Evolutionary conservation across 2,113 vertebrate genomes (phyloP), one percentile per base, ranked within the genome.

Genomic region (Guaruba guarouba): DNA sequence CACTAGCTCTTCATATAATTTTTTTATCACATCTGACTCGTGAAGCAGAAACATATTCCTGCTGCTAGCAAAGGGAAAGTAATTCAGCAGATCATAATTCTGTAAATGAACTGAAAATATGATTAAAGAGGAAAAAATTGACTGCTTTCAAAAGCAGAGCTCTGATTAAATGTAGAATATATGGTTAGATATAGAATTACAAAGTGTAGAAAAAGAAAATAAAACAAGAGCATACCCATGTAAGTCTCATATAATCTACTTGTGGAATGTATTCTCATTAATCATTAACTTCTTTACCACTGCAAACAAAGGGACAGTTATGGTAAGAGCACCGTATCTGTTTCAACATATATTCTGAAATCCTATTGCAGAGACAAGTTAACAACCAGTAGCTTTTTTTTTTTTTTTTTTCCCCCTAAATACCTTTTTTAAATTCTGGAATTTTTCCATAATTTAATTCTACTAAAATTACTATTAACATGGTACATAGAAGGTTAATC

Each of bases 1-100:
- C 71, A 92, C 27, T 81, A 70, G 46, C 76, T 79, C 57, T 84
- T 92, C 67, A 73, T 63, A 78, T 77, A 63, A 31, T 44, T 43
- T 71, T 85, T 96, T 70, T 83, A 75, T 75, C 41, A 29, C 43
- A 70, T 73, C 61, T 92, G 71, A 84, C 49, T 95, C 88, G 71
- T 70, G 62, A 88, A 83, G 67, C 33, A 81, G 43, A 93, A 95
- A 69, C 70, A 91, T 9, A 73, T 92, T 90, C 27, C 55, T 79
- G 29, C 61, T 93, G 43, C 80, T 78, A 86, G 62, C 54, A 87
- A n/a, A 55, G n/a, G 61, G 89, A 88, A 87, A 92, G 63, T 33
- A 95, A 91, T 91, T 94, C 92, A 88, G 28, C 39, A 95, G 61
- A 94, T 81, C 37, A 79, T 83, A 25, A 66, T 82, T 76, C 81